Percentiles rank a stretch among this genome's conserved stretches.
Evolutionary conservation across 2,113 vertebrate species (phyloP).

Genomic region (Syngnathoides biaculeatus): DNA sequence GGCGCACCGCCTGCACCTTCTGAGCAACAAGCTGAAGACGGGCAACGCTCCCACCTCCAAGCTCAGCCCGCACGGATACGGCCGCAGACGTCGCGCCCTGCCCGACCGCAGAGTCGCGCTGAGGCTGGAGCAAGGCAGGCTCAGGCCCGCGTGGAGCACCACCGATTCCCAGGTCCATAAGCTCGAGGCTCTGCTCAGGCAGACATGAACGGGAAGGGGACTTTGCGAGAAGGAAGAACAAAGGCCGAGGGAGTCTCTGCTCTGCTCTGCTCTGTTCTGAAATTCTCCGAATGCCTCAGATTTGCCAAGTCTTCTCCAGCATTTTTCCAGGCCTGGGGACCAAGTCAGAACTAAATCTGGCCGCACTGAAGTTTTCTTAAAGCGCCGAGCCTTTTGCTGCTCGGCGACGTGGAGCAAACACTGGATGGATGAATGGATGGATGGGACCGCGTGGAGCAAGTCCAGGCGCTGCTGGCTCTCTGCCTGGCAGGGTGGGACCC

Average conservation of each 20-base stretch:
- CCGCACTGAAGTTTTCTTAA: conserved; percentile 40
- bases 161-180: conserved; percentile 60
- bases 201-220: conserved; percentile 63
- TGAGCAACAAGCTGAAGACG: conserved; percentile 79
- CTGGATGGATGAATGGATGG: conserved; percentile 62
- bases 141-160: conserved; percentile 63
- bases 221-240: conserved; percentile 27
- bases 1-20: conserved; percentile 81
- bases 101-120: conserved; percentile 47
- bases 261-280: conserved; percentile 40
- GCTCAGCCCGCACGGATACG: conserved; percentile 86
- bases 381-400: conserved; percentile 30
- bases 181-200: conserved; percentile 62
- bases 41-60: conserved; percentile 77
- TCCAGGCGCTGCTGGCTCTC: conserved; percentile 56
- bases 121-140: conserved; percentile 49
- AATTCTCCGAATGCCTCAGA: conserved; percentile 67
- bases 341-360: conserved; percentile 49
- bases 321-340: conserved; percentile 55
- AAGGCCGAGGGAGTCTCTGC: conserved; percentile 36
- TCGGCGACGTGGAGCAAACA: conserved; percentile 43
- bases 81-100: conserved; percentile 81
- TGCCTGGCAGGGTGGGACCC: conserved; percentile 38
- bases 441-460: conserved; percentile 47
- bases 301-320: conserved; percentile 62